Conservation (phyloP, 2,888 invertebrate genomes). For the Capitulum mitella region DNA sequence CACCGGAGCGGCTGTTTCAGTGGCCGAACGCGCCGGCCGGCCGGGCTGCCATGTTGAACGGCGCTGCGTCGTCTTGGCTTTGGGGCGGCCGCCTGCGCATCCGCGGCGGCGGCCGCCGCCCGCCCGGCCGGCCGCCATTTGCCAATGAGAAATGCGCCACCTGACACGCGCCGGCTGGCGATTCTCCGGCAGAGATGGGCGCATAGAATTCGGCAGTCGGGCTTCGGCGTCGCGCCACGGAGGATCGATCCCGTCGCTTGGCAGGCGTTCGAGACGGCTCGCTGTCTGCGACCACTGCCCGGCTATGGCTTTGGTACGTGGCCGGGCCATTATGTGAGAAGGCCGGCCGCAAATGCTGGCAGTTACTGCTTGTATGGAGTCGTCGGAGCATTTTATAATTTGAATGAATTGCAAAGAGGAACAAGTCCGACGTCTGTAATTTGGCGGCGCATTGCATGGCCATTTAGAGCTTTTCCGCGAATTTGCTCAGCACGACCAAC, state of each 20-base stretch:
- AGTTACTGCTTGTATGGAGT: background rate
- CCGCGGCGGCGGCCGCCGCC: slow-evolving; percentile 1
- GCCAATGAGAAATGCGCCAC: slow-evolving; percentile 16
- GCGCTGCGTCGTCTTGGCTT: slow-evolving; percentile 24
- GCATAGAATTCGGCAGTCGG: background rate
- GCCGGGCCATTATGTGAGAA: background rate
- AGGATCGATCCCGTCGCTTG: background rate
- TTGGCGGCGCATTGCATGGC: background rate
- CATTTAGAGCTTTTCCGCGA: background rate
- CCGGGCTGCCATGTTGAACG: slow-evolving; percentile 14
- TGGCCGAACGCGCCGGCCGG: background rate
- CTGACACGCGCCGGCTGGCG: background rate
- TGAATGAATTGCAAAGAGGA: background rate
- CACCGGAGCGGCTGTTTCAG: background rate
- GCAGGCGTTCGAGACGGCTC: background rate
- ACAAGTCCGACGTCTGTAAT: background rate
- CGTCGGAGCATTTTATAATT: background rate
- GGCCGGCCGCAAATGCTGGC: background rate
- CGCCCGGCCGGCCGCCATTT: background rate
- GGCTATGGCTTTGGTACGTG: slow-evolving; percentile 15
- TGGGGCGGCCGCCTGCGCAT: slow-evolving; percentile 2
- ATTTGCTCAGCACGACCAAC: background rate
- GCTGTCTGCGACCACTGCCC: background rate
- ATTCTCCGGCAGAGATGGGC: background rate
- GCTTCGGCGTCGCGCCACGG: background rate